These are phyloP conservation scores for Sinella curviseta DNA, from an alignment of 1,140 invertebrate species.

Conservation along the genomic window DNA sequence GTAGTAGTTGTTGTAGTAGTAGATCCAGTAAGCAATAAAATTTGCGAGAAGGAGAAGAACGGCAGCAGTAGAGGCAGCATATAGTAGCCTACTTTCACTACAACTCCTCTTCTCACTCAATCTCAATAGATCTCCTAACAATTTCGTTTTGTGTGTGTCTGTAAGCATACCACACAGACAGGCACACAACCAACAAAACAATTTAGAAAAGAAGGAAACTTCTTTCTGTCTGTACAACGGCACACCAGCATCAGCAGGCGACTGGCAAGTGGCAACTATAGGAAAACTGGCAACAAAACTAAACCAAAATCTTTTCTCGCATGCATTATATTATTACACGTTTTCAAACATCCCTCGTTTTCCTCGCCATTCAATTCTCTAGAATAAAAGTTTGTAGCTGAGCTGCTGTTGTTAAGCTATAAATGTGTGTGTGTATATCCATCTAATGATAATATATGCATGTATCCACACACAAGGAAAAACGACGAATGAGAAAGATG, in stretches of 20 bases:
- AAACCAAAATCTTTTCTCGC: background rate
- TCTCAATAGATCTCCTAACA: background rate
- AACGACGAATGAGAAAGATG: background rate
- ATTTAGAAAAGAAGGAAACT: background rate
- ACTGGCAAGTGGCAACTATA: background rate
- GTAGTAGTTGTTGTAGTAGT: too few relatives aligned
- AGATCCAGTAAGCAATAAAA: background rate
- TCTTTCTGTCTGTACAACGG: background rate
- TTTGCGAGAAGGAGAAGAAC: background rate
- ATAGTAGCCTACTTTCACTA: background rate
- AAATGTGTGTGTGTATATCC: background rate
- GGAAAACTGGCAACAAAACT: background rate
- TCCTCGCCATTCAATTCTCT: background rate
- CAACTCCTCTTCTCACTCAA: background rate
- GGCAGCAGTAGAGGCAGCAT: background rate
- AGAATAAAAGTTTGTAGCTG: background rate
- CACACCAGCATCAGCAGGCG: too few relatives aligned
- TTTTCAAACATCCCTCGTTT: background rate
- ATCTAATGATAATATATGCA: background rate
- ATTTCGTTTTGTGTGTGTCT: background rate
- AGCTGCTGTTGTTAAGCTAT: background rate
- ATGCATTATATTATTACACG: background rate
- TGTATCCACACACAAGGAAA: background rate
- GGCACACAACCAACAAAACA: background rate
- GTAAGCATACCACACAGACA: background rate